Percentiles rank a stretch among this genome's conserved stretches.
Evolutionary conservation across 2,113 vertebrate species (phyloP).

Genomic region (Meleagris gallopavo): DNA sequence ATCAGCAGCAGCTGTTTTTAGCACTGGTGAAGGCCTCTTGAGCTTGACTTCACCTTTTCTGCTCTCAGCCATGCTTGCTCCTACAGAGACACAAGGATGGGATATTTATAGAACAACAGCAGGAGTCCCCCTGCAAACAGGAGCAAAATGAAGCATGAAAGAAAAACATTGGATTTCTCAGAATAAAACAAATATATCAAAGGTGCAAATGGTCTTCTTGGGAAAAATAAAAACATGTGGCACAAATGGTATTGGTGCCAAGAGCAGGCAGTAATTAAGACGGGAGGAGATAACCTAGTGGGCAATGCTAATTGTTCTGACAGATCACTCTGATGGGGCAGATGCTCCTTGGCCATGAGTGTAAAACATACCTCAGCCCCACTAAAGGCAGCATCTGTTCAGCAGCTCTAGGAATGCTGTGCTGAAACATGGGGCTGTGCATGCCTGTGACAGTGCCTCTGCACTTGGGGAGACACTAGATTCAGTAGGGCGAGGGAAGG

Average conservation of each 20-base stretch:
- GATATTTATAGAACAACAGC: slow-evolving; percentile 30
- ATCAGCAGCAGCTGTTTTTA: slow-evolving; percentile 45
- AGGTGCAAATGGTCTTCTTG: not conserved
- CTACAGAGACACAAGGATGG: not conserved
- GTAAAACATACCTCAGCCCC: not conserved
- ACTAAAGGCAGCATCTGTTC: not conserved
- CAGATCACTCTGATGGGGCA: fast-evolving
- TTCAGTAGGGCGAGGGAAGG: not conserved
- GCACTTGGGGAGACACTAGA: not conserved
- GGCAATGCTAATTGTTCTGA: not conserved
- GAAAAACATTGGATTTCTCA: slow-evolving; percentile 55
- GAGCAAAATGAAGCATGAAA: slow-evolving; percentile 21
- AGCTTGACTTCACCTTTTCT: slow-evolving; percentile 45
- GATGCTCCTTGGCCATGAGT: not conserved
- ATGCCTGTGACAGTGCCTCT: not conserved
- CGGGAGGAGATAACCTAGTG: not conserved
- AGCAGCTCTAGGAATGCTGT: not conserved
- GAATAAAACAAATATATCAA: slow-evolving; percentile 28
- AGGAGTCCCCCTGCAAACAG: slow-evolving; percentile 17
- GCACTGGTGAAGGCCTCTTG: slow-evolving; percentile 19
- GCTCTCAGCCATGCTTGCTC: not conserved
- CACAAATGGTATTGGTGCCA: not conserved
- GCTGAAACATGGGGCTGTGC: not conserved
- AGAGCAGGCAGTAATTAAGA: not conserved
- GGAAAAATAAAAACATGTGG: not conserved